Evolutionary conservation across 2,888 invertebrate species (phyloP).

Genomic region (Iphiclides podalirius): DNA sequence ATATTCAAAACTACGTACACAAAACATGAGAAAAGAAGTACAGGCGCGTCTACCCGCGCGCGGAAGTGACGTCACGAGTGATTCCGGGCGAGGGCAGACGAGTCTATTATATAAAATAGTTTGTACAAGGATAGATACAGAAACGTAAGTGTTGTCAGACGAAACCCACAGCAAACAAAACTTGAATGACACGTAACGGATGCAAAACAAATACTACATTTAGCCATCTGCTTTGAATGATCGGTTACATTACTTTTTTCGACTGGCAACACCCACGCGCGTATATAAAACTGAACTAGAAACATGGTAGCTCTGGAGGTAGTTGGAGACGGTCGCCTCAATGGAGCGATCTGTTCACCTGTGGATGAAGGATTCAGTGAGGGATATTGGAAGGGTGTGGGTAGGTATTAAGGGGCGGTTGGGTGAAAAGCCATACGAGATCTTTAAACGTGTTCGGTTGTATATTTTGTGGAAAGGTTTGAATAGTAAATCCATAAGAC

Average conservation of each 20-base stretch:
- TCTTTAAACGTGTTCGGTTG: too few relatives aligned
- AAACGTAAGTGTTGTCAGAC: neutral
- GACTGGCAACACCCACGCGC: neutral
- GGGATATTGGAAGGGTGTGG: neutral
- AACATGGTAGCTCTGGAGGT: neutral
- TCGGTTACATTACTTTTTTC: too few relatives aligned
- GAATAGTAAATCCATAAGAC: neutral
- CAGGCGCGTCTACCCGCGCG: neutral
- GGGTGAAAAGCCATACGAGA: too few relatives aligned
- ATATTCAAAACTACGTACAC: neutral
- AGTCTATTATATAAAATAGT: conserved; percentile 6
- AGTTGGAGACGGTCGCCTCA: neutral
- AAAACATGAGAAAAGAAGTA: neutral
- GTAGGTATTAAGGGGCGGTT: neutral
- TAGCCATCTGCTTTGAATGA: too few relatives aligned
- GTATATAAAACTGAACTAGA: neutral
- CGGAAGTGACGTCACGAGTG: neutral
- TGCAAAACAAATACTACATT: too few relatives aligned
- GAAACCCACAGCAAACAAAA: neutral
- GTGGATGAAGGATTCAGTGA: conserved; percentile 1
- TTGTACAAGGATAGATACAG: conserved; percentile 2
- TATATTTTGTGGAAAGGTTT: too few relatives aligned
- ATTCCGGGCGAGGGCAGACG: neutral
- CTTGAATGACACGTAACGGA: too few relatives aligned
- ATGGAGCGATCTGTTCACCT: conserved; percentile 2